A percentile compares a stretch with the other conserved stretches of the same genome.
phyloP scores from a whole-genome alignment of 2,888 invertebrate species.

The Scaptomyza flava region DNA sequence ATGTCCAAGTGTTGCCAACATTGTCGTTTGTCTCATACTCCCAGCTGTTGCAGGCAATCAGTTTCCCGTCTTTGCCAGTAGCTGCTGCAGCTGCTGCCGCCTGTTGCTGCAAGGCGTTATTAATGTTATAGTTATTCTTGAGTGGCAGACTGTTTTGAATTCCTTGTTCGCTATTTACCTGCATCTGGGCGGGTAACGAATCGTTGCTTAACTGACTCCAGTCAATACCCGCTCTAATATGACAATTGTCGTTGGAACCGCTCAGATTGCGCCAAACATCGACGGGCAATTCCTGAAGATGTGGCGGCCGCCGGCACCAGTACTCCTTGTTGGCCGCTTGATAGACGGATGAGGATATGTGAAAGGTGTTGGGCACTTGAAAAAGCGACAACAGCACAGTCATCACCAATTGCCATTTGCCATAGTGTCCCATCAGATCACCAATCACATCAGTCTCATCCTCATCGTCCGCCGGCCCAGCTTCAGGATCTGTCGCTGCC shows the following conservation, averaged over 20 bases:
- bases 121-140: conserved; percentile 22
- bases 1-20: conserved; percentile 88
- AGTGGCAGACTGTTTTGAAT: conserved; percentile 21
- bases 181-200: conserved; percentile 51
- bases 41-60: conserved; percentile 87
- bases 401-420: conserved; percentile 90
- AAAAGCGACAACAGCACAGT: conserved; percentile 90
- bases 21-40: conserved; percentile 86
- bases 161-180: conserved; percentile 56
- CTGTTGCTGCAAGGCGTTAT: conserved; percentile 39
- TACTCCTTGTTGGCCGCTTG: conserved; percentile 88
- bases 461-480: conserved; percentile 64
- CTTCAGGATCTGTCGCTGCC: conserved; percentile 40
- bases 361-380: conserved; percentile 92
- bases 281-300: conserved; percentile 86
- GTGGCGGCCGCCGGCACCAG: conserved; percentile 89
- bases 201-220: conserved; percentile 75
- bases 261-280: conserved; percentile 89
- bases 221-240: conserved; percentile 86
- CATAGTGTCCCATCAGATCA: conserved; percentile 89
- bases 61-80: conserved; percentile 75
- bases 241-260: conserved; percentile 87
- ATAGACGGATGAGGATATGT: conserved; percentile 91
- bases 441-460: conserved; percentile 88
- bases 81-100: conserved; percentile 26